These are phyloP conservation scores for Aphidius gifuensis DNA, from an alignment of 1,140 invertebrate genomes.

Conservation along the genomic window DNA sequence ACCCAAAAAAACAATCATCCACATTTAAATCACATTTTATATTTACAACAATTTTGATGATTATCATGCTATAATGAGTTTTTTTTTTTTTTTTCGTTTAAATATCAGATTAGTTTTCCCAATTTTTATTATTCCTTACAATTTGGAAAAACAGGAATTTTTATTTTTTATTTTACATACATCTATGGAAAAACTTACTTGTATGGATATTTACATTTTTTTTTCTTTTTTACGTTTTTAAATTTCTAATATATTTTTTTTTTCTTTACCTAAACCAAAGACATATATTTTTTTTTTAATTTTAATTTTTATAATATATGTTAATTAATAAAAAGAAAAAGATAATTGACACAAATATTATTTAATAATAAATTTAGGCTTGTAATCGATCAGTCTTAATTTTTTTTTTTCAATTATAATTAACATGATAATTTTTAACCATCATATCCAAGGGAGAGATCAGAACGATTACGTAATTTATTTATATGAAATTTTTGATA, in stretches of 20 bases:
- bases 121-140: constrained; percentile 8
- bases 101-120: constrained; percentile 17
- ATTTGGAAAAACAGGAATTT: not conserved
- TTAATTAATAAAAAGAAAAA: constrained; percentile 8
- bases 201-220: constrained; percentile 27
- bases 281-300: constrained; percentile 5
- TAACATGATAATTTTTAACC: not conserved
- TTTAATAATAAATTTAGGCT: constrained; percentile 15
- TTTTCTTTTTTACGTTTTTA: not conserved
- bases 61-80: constrained; percentile 21
- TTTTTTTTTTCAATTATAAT: constrained; percentile 15
- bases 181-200: constrained; percentile 20
- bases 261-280: constrained; percentile 15
- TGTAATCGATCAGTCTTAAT: constrained; percentile 33
- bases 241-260: constrained; percentile 8
- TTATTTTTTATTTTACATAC: constrained; percentile 25
- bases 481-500: constrained; percentile 6
- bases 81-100: constrained; percentile 10
- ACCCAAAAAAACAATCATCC: constrained; percentile 40
- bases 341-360: constrained; percentile 18
- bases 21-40: constrained; percentile 54
- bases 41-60: constrained; percentile 44
- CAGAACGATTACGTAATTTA: constrained; percentile 12
- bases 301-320: not conserved
- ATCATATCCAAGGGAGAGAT: constrained; percentile 6